Percentiles rank a stretch among this genome's conserved stretches.
Conservation (phyloP, 2,888 invertebrate species). For the Pyrochroa serraticornis region DNA sequence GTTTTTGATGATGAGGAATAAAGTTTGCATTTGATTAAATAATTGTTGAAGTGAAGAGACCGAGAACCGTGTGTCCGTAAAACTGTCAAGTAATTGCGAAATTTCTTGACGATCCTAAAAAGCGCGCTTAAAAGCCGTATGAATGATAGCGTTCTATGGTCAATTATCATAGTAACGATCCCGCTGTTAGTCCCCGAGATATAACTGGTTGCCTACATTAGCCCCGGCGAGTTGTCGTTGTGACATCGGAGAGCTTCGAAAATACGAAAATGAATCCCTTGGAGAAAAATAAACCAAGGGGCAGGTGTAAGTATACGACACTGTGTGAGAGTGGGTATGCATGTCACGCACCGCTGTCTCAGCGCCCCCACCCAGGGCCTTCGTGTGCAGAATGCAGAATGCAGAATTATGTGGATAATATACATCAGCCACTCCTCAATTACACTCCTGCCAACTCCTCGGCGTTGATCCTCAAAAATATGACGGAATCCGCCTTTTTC, state of each 20-base stretch:
- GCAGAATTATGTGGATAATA: conserved; percentile 37
- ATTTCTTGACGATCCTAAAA: no score
- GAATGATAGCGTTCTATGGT: no score
- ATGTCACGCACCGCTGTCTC: conserved; percentile 49
- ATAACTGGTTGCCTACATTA: conserved; percentile 13
- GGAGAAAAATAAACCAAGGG: conserved; percentile 10
- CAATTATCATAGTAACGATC: no score
- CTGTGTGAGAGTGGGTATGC: conserved; percentile 36
- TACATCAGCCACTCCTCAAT: conserved; percentile 41
- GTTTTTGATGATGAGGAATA: no score
- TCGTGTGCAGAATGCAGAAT: conserved; percentile 51
- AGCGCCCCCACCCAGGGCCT: conserved; percentile 45
- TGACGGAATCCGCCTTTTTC: conserved; percentile 4
- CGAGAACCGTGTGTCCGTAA: no score
- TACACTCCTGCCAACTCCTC: conserved; percentile 21
- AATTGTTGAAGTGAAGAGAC: no score
- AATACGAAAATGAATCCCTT: conserved; percentile 6
- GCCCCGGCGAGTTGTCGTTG: background rate
- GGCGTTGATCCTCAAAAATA: conserved; percentile 18
- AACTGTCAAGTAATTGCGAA: no score
- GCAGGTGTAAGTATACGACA: conserved; percentile 23
- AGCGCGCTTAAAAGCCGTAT: no score
- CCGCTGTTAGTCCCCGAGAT: background rate
- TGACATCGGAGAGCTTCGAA: background rate
- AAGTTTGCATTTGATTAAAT: no score